A percentile compares a stretch with the other conserved stretches of the same genome.
Conservation (phyloP, 2,797 vertebrate species). For the Sebastes variabilis region DNA sequence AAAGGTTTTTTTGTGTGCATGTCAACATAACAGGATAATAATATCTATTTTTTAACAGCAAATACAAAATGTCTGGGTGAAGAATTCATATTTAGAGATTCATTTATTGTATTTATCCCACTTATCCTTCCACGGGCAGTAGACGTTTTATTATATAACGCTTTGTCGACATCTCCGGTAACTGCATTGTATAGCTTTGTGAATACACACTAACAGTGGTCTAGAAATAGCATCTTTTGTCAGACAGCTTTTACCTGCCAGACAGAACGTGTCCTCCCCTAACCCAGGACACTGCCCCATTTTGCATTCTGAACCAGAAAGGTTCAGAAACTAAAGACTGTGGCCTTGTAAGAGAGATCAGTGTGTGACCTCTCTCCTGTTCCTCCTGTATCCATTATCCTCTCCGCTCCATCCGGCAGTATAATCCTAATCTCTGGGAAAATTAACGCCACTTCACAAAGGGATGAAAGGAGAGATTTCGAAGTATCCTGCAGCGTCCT, state of each 20-base stretch:
- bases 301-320: conserved; percentile 13
- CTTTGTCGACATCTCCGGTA: not conserved
- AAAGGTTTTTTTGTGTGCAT: not conserved
- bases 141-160: not conserved
- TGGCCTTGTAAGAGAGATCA: conserved; percentile 9
- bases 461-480: conserved; percentile 30
- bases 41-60: not conserved
- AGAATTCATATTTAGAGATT: not conserved
- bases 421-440: conserved; percentile 58
- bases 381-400: conserved; percentile 9
- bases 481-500: conserved; percentile 10
- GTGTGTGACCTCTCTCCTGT: conserved; percentile 2
- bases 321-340: not conserved
- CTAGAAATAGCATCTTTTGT: conserved; percentile 20
- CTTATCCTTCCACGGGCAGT: not conserved
- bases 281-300: conserved; percentile 15
- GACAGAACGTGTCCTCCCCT: conserved; percentile 22
- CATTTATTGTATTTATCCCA: not conserved
- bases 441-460: conserved; percentile 30
- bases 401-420: not conserved
- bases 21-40: not conserved
- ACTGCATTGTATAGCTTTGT: not conserved
- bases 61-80: not conserved
- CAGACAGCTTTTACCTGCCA: conserved; percentile 22
- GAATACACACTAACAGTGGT: not conserved